phyloP scores from a whole-genome alignment of 2,888 invertebrate genomes.

The Mesorhabditis spiculigera region DNA sequence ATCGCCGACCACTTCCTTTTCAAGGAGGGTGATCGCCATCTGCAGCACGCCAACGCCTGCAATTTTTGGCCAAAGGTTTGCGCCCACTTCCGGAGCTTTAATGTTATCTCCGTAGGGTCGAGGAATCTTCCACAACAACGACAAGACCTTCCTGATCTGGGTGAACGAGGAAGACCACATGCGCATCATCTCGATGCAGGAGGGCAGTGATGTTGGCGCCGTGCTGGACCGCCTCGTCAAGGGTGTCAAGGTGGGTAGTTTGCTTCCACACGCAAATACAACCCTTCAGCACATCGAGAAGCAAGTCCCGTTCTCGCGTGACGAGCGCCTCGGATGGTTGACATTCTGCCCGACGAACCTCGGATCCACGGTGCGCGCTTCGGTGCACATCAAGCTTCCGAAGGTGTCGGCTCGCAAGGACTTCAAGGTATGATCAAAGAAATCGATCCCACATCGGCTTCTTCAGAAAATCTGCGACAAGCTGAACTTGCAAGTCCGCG shows the following conservation, averaged over 20 bases:
- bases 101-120: slow-evolving; percentile 69
- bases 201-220: slow-evolving; percentile 71
- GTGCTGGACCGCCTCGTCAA: slow-evolving; percentile 73
- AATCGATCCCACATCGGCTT: not conserved
- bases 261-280: not conserved
- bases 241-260: slow-evolving; percentile 33
- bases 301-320: slow-evolving; percentile 75
- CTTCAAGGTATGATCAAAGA: slow-evolving; percentile 31
- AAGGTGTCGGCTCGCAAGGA: slow-evolving; percentile 60
- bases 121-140: slow-evolving; percentile 79
- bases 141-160: slow-evolving; percentile 69
- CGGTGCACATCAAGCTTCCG: slow-evolving; percentile 87
- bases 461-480: slow-evolving; percentile 76
- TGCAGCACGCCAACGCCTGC: slow-evolving; percentile 37
- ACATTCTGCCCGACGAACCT: slow-evolving; percentile 79
- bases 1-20: slow-evolving; percentile 96
- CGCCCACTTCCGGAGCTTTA: not conserved
- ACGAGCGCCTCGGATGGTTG: slow-evolving; percentile 76
- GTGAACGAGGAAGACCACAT: slow-evolving; percentile 73
- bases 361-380: slow-evolving; percentile 74
- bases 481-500: slow-evolving; percentile 73
- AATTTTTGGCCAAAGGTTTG: slow-evolving; percentile 43
- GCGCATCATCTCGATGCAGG: slow-evolving; percentile 75
- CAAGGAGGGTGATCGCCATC: slow-evolving; percentile 79
- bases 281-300: slow-evolving; percentile 74